Evolutionary conservation across 2,888 invertebrate genomes (phyloP), one percentile per base, ranked within the genome.

Genomic region (Diaprepes abbreviatus): DNA sequence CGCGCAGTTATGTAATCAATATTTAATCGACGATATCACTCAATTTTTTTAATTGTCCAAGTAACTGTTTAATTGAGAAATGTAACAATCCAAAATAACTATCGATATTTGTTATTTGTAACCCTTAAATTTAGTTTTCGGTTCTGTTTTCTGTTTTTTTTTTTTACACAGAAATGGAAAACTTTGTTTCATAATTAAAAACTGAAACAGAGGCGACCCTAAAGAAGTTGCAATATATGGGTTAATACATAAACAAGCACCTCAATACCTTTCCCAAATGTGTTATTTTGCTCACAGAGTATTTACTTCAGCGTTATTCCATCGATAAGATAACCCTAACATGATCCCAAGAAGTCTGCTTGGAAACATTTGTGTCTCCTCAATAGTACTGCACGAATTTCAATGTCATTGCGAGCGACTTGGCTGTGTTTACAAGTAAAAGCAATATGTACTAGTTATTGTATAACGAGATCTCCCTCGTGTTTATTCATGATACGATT

Each of bases 401-500:
- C 65, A 65, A 55, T 65, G 65, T 65, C 55, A 64, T 12, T 17
- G 17, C 58, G 43, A 21, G 12, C 48, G 62, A 52, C 38, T 52
- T 62, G 52, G 40, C 24, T 12, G 16, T 38, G 48, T 33, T 50
- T 50, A 50, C 33, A 33, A 62, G 62, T 62, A 62, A 62, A 62
- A 62, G 62, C 52, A 35, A 35, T 62, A 36, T 52, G 36, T 50
- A 36, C 48, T 36, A 50, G 52, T 62, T 62, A 38, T 52, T 55
- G 55, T 55, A 36, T 35, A 35, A 54, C 19, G 14, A 31, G 62
- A 55, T 68, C 57, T 66, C 59, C 54, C 66, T 60, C 66, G 28
- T 63, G 69, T 69, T 68, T 63, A 69, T 69, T 69, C 69, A 63
- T 69, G 64, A 64, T 64, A 63, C 33, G 19, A 64, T 69, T 63